A percentile compares a stretch with the other conserved stretches of the same genome.
Conservation (phyloP, 2,888 invertebrate genomes). For the Barypeithes pellucidus region DNA sequence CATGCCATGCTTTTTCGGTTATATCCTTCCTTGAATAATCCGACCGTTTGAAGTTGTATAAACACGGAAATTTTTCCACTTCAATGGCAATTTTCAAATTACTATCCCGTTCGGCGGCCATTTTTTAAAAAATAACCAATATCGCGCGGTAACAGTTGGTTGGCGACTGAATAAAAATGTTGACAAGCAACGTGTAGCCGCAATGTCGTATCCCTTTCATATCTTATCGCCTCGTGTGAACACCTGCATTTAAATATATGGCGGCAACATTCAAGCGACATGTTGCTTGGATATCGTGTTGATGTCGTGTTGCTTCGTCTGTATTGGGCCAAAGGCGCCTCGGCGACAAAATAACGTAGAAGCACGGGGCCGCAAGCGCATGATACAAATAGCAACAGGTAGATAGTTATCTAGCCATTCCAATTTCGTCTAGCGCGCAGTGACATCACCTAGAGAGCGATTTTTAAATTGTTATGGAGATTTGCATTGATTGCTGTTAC, state of each 20-base stretch:
- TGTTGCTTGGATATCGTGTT: constrained; percentile 2
- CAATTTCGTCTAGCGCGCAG: too few relatives aligned
- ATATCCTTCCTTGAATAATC: too few relatives aligned
- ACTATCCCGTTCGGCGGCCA: constrained; percentile 12
- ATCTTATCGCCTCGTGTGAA: too few relatives aligned
- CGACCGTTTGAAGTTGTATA: constrained; percentile 35
- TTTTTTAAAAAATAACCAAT: neutral
- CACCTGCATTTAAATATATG: neutral
- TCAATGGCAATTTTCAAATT: constrained; percentile 31
- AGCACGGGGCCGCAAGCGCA: too few relatives aligned
- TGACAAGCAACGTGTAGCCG: constrained; percentile 1
- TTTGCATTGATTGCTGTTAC: too few relatives aligned
- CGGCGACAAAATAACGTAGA: too few relatives aligned
- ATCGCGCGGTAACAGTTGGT: neutral
- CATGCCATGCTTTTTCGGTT: constrained; percentile 9
- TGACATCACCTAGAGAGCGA: too few relatives aligned
- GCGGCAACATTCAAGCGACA: neutral
- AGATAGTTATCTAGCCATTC: too few relatives aligned
- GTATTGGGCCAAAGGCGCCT: constrained; percentile 1
- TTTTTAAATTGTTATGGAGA: too few relatives aligned
- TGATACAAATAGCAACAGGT: too few relatives aligned
- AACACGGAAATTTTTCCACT: constrained; percentile 21
- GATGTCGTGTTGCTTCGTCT: constrained; percentile 5
- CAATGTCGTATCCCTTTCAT: neutral
- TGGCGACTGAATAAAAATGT: constrained; percentile 5